Evolutionary conservation across 2,113 vertebrate species (phyloP).

Genomic region (Tiliqua scincoides): DNA sequence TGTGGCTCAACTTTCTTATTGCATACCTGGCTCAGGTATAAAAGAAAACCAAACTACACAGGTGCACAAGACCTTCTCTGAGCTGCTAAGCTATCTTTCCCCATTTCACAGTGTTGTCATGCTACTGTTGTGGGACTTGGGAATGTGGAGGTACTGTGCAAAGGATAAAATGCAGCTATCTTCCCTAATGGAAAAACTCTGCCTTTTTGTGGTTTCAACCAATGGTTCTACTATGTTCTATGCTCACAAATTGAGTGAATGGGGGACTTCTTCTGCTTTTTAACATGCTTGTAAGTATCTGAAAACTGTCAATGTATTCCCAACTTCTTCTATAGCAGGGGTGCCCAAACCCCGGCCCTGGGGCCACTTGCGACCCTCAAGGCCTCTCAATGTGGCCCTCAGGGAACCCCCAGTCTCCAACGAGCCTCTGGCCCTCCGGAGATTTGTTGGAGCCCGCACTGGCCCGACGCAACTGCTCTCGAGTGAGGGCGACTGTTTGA

Average conservation of each 20-base stretch:
- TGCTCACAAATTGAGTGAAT: not conserved
- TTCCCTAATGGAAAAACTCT: not conserved
- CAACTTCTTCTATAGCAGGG: too few species aligned
- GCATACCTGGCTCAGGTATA: not conserved
- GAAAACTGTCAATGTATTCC: not conserved
- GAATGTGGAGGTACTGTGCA: not conserved
- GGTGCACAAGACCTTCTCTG: not conserved
- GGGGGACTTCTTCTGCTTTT: not conserved
- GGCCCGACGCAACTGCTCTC: too few species aligned
- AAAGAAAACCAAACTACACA: not conserved
- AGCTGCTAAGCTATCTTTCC: not conserved
- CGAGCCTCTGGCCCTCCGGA: too few species aligned
- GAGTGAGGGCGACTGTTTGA: too few species aligned
- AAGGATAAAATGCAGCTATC: not conserved
- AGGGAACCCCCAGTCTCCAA: too few species aligned
- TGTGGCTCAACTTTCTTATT: not conserved
- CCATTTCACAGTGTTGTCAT: too few species aligned
- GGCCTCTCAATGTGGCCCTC: too few species aligned
- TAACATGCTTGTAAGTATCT: not conserved
- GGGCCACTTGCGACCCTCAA: too few species aligned
- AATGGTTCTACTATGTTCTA: not conserved
- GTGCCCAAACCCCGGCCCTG: too few species aligned
- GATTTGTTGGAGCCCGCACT: too few species aligned
- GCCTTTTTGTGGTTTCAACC: not conserved
- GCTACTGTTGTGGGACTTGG: not conserved